Base-by-base conservation (phyloP, 1,140 invertebrate genomes). In the Trissolcus basalis region DNA sequence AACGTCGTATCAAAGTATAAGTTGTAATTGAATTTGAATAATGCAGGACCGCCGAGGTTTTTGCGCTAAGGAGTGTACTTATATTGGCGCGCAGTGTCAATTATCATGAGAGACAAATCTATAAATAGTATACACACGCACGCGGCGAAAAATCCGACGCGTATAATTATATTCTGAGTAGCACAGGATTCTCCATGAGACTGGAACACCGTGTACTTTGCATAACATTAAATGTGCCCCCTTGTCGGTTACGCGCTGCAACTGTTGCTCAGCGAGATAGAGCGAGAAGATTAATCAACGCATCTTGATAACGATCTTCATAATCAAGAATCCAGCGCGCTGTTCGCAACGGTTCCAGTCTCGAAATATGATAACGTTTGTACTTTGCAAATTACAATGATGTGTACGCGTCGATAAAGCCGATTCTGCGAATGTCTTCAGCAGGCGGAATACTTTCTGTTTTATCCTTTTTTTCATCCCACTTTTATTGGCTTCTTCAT, bases 161-260 rank as follows among this genome's bases (percentile, higher is more conserved):
- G 60, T 77, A 77, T 77, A 78, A 81, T 81, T 81, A 81, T 27
- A 27, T 81, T 78, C 80, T 71, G 76, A 79, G 78, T 81, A 79
- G 80, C 71, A 73, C 64, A 69, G 78, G 69, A 74, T 67, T 71
- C 73, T 77, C 64, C 80, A 70, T 51, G 77, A 78, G 79, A 80
- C 76, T 80, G 76, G 79, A 80, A 80, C 76, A 80, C 61, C 72
- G 76, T 76, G 70, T 78, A 79, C 77, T 81, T 81, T 81, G 79
- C 80, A 81, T 81, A 79, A 79, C 69, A 81, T 81, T 79, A 81
- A 55, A 65, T 63, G 45, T 27, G 19, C 19, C 54, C 63, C 67
- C 71, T 73, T 55, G 73, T 75, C 58, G 70, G 76, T 74, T 78
- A 78, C 58, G 79, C 69, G 53, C 54, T 61, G 76, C 36, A 60